phyloP scores from a whole-genome alignment of 2,113 vertebrate genomes.

The Pseudois nayaur region DNA sequence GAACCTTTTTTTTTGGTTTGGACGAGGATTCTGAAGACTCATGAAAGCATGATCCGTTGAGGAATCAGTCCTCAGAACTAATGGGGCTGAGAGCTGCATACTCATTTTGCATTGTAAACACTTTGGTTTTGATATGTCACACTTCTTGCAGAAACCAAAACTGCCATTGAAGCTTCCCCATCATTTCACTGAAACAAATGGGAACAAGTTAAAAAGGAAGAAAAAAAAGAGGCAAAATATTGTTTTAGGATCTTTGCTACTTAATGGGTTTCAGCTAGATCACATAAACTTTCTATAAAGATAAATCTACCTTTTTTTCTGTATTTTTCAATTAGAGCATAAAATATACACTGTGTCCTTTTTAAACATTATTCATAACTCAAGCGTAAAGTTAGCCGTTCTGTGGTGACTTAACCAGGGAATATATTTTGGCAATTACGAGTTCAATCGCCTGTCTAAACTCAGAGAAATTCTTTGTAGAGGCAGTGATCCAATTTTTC shows the following conservation, averaged over 20 bases:
- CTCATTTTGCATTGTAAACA: neutral
- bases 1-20: neutral
- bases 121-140: neutral
- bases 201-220: neutral
- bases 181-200: neutral
- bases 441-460: slow-evolving; percentile 39
- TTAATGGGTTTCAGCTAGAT: neutral
- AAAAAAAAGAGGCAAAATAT: neutral
- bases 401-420: neutral
- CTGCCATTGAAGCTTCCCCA: neutral
- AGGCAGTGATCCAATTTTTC: slow-evolving; percentile 10
- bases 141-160: neutral
- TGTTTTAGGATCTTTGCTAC: neutral
- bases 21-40: neutral
- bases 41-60: neutral
- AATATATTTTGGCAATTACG: slow-evolving; percentile 45
- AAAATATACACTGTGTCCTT: slow-evolving; percentile 3
- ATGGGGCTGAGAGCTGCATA: neutral
- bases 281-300: neutral
- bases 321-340: slow-evolving; percentile 13
- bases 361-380: slow-evolving; percentile 38
- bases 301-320: neutral
- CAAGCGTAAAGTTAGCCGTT: neutral
- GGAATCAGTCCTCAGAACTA: neutral
- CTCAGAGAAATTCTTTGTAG: slow-evolving; percentile 8